Conservation (phyloP, 2,797 vertebrate genomes). For the Periophthalmus magnuspinnatus region DNA sequence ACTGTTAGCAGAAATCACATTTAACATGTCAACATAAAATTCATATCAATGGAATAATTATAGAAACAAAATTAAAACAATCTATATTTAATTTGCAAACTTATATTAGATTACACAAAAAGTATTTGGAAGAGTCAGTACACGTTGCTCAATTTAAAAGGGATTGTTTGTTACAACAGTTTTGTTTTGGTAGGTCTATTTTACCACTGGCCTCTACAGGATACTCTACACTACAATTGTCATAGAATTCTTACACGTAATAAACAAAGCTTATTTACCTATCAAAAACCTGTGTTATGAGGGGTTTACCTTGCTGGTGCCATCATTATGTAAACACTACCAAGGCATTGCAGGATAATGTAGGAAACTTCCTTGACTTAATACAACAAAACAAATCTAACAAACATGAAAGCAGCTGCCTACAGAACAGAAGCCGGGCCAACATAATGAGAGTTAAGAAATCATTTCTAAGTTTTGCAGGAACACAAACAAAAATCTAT, state of each 20-base stretch:
- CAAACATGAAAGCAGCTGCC: slow-evolving; percentile 83
- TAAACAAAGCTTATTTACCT: slow-evolving; percentile 78
- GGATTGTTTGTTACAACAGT: slow-evolving; percentile 77
- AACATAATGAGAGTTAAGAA: slow-evolving; percentile 72
- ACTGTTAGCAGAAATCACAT: background rate
- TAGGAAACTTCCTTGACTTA: slow-evolving; percentile 84
- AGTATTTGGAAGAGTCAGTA: slow-evolving; percentile 92
- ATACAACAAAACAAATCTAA: slow-evolving; percentile 75
- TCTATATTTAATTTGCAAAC: slow-evolving; percentile 99
- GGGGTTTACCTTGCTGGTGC: slow-evolving; percentile 74
- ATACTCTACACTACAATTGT: slow-evolving; percentile 78
- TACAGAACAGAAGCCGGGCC: slow-evolving; percentile 83
- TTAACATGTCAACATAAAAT: too few relatives aligned
- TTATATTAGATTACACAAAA: slow-evolving; percentile 99
- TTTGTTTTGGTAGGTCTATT: slow-evolving; percentile 67
- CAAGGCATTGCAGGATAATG: slow-evolving; percentile 69
- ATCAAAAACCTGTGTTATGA: slow-evolving; percentile 73
- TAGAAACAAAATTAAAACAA: slow-evolving; percentile 94
- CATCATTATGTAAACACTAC: slow-evolving; percentile 78
- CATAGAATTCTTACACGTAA: slow-evolving; percentile 65
- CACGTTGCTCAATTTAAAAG: slow-evolving; percentile 86
- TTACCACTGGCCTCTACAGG: slow-evolving; percentile 78
- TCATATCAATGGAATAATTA: slow-evolving; percentile 35
- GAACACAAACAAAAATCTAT: slow-evolving; percentile 70
- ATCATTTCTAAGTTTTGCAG: slow-evolving; percentile 75